Percentiles rank a stretch among this genome's conserved stretches.
phyloP scores from a whole-genome alignment of 1,140 invertebrate genomes.

The Uloborus diversus region DNA sequence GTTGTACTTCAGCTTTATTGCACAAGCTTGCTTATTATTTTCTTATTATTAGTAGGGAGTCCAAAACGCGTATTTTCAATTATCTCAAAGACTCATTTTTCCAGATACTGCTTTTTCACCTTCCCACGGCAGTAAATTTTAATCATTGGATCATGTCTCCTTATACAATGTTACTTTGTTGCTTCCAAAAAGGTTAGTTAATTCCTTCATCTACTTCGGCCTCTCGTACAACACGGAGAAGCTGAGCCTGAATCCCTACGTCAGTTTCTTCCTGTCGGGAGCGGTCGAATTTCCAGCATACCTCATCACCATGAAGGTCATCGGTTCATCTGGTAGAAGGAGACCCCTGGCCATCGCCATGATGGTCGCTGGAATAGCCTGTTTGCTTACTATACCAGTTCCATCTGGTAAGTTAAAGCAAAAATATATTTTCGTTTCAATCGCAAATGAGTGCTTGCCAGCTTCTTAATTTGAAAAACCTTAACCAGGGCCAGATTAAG shows the following conservation, averaged over 20 bases:
- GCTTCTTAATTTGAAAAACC: too few relatives aligned
- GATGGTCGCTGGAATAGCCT: conserved; percentile 63
- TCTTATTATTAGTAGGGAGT: too few relatives aligned
- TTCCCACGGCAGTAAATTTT: too few relatives aligned
- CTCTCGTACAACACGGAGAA: conserved; percentile 81
- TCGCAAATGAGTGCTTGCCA: background rate
- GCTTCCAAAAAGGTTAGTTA: conserved; percentile 84
- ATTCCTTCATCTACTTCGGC: conserved; percentile 82
- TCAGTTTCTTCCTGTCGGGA: conserved; percentile 81
- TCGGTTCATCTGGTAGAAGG: conserved; percentile 63
- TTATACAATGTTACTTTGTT: too few relatives aligned
- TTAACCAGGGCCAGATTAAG: too few relatives aligned
- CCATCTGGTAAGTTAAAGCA: conserved; percentile 23
- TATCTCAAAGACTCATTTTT: too few relatives aligned
- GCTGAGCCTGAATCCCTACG: conserved; percentile 77
- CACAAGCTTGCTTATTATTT: too few relatives aligned
- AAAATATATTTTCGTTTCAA: background rate
- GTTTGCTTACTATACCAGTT: conserved; percentile 64
- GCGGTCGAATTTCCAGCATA: conserved; percentile 82
- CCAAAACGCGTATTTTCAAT: too few relatives aligned
- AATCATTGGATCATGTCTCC: too few relatives aligned
- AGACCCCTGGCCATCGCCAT: conserved; percentile 56
- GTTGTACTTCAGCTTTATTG: too few relatives aligned
- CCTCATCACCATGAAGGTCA: conserved; percentile 73
- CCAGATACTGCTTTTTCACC: too few relatives aligned